Evolutionary conservation across 2,797 vertebrate genomes (phyloP).

Genomic region (Florisuga fusca): DNA sequence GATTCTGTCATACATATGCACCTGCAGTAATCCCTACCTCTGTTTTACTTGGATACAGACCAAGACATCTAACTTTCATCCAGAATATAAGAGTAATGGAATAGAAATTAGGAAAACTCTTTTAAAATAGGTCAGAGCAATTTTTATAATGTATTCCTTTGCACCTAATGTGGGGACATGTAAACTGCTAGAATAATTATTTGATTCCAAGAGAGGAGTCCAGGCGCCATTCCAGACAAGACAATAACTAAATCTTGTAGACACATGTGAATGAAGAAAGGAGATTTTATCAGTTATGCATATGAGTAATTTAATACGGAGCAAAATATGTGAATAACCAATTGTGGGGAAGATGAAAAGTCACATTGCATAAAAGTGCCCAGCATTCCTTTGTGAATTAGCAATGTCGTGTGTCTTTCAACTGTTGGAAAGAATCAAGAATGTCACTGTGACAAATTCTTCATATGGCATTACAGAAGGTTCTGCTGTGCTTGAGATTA

Average conservation of each 20-base stretch:
- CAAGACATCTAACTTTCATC: conserved; percentile 2
- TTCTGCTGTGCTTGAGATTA: conserved; percentile 16
- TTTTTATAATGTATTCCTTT: conserved; percentile 34
- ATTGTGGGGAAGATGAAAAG: conserved; percentile 24
- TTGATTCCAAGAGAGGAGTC: conserved; percentile 32
- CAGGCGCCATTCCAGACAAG: conserved; percentile 14
- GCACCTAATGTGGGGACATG: not conserved
- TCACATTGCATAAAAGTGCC: conserved; percentile 26
- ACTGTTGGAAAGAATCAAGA: conserved; percentile 35
- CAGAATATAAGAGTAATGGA: conserved; percentile 5
- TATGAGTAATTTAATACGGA: conserved; percentile 59
- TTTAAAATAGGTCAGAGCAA: not conserved
- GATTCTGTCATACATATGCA: not conserved
- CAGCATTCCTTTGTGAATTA: conserved; percentile 37
- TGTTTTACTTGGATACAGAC: conserved; percentile 1
- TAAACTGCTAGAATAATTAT: conserved; percentile 28
- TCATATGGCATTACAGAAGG: conserved; percentile 5
- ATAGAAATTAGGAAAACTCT: conserved; percentile 40
- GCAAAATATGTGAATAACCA: conserved; percentile 25
- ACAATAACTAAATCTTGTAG: conserved; percentile 31
- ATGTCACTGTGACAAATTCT: conserved; percentile 10
- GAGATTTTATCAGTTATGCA: conserved; percentile 53
- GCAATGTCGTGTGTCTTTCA: conserved; percentile 41
- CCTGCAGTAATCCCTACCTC: not conserved
- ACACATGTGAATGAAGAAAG: conserved; percentile 26